These are phyloP conservation scores for Brachyptera risi DNA, from an alignment of 2,888 invertebrate genomes.

Conservation along the genomic window DNA sequence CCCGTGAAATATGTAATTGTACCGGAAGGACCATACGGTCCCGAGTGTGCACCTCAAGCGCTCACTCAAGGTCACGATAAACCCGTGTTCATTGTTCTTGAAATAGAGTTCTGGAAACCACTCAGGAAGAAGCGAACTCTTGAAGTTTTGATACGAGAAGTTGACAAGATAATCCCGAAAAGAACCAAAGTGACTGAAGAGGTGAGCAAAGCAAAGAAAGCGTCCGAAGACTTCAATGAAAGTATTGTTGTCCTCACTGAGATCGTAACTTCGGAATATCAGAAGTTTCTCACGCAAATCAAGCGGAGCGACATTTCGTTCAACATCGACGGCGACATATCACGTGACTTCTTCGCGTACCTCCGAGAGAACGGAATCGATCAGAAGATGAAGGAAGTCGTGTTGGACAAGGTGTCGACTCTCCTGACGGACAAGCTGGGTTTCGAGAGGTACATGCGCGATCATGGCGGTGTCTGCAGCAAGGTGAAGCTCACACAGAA, in stretches of 20 bases:
- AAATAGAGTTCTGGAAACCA: slow-evolving; percentile 42
- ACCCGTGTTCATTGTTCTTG: slow-evolving; percentile 43
- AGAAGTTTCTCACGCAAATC: slow-evolving; percentile 13
- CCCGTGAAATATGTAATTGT: no score
- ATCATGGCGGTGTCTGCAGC: background rate
- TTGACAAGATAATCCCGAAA: background rate
- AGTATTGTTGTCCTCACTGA: slow-evolving; percentile 38
- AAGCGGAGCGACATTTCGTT: slow-evolving; percentile 23
- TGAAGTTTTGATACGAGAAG: slow-evolving; percentile 38
- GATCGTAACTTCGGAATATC: slow-evolving; percentile 40
- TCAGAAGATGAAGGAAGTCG: background rate
- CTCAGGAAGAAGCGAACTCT: slow-evolving; percentile 37
- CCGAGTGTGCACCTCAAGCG: slow-evolving; percentile 37
- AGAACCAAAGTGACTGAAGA: slow-evolving; percentile 36
- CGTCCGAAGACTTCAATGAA: slow-evolving; percentile 40
- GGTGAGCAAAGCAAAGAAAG: slow-evolving; percentile 38
- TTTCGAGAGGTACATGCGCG: background rate
- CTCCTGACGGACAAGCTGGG: background rate
- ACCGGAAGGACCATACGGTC: no score
- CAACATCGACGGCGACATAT: background rate
- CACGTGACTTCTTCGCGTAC: background rate
- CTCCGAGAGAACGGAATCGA: background rate
- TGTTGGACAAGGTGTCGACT: background rate
- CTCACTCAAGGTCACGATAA: slow-evolving; percentile 41
- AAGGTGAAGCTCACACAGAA: slow-evolving; percentile 26